Evolutionary conservation across 2,888 invertebrate species (phyloP), one percentile per base, ranked within the genome.

Genomic region (Nectonema munidae): DNA sequence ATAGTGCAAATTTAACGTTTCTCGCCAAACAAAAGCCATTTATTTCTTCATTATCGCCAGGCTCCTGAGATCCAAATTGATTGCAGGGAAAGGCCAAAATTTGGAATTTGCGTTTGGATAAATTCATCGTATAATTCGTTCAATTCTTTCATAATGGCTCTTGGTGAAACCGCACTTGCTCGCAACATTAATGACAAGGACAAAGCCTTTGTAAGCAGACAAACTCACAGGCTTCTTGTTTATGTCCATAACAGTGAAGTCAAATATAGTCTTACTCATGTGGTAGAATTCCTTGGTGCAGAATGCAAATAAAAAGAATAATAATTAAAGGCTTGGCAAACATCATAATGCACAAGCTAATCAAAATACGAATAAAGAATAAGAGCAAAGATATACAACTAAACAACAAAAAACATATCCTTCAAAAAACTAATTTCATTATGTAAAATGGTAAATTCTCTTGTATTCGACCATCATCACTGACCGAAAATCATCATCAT

Each of bases 41-140:
- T 25, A 61, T 58, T 17, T 54, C 52, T 21, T 45, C 44, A 42
- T 53, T 48, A 13, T 49, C 49, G 44, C 50, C 50, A 11, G 61
- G 61, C 47, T 61, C 61, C 46, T 61, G 61, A 14, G 47, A 48
- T 3, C 60, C 60, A 51, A 62, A 62, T 47, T 62, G 60, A 45
- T 61, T 60, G 46, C 59, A 59, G 2, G 59, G 59, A 46, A 61
- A 61, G 2, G 55, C 59, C 13, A 61, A 45, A 2, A 62, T 53
- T 29, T 50, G 50, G 46, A 61, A 61, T 37, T 46, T 47, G 30
- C 46, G n/a, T n/a, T n/a, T n/a, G 44, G 46, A 29, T 47, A 49
- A n/a, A 58, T 46, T 15, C 53, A 49, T 40, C 55, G 49, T 41
- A 59, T 55, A 2, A 59, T 44, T 29, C 50, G 44, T 5, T 51